Conservation (phyloP, 1,140 invertebrate species). For the Elymnias hypermnestra region DNA sequence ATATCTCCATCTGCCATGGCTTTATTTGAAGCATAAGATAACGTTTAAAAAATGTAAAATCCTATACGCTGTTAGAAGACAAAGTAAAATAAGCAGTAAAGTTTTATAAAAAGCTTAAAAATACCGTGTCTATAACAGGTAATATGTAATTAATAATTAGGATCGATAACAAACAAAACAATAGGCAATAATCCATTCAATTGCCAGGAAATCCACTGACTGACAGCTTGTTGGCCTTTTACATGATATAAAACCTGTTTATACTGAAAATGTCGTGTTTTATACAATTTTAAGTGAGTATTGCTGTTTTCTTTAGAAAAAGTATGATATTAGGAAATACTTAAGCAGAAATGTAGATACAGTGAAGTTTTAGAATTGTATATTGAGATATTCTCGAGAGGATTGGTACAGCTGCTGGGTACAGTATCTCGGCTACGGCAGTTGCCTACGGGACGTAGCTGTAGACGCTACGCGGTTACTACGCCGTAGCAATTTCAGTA, state of each 20-base stretch:
- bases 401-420: conserved; percentile 16
- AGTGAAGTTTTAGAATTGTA: conserved; percentile 11
- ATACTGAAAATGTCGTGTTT: neutral
- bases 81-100: no score
- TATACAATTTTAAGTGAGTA: neutral
- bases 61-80: no score
- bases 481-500: conserved; percentile 27
- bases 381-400: conserved; percentile 12
- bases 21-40: no score
- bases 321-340: neutral
- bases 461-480: conserved; percentile 39
- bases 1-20: no score
- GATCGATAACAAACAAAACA: conserved; percentile 1
- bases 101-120: no score
- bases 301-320: conserved; percentile 2
- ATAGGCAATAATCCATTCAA: conserved; percentile 11
- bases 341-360: conserved; percentile 12
- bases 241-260: conserved; percentile 15
- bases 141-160: neutral
- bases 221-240: conserved; percentile 18
- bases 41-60: no score
- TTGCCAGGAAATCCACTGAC: conserved; percentile 9
- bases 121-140: no score
- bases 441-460: conserved; percentile 54
- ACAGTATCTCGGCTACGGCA: conserved; percentile 43